A percentile compares a stretch with the other conserved stretches of the same genome.
phyloP scores from a whole-genome alignment of 2,797 vertebrate species.

The Leucoraja ocellata region DNA sequence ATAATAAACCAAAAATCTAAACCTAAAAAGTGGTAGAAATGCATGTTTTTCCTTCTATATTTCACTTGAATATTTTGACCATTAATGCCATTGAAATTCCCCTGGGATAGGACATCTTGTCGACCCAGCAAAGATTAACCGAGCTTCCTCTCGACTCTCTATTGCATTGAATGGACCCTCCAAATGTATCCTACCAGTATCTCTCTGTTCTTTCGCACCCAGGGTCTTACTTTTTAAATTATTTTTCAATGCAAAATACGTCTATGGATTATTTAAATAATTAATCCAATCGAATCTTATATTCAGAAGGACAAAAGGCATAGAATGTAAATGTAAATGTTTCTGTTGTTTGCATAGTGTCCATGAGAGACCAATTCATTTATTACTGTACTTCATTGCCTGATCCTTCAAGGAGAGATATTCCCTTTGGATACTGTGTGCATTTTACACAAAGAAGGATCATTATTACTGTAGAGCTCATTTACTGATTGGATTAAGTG shows the following conservation, averaged over 20 bases:
- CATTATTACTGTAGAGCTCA: not conserved
- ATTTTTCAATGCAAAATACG: not conserved
- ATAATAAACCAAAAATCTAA: too few relatives aligned
- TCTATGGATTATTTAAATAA: not conserved
- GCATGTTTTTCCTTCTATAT: too few relatives aligned
- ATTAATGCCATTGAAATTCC: not conserved
- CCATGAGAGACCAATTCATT: slow-evolving; percentile 2
- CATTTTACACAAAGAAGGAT: not conserved
- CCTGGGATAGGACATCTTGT: not conserved
- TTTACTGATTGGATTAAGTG: not conserved
- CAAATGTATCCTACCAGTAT: not conserved
- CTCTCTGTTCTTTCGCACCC: not conserved
- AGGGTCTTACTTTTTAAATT: not conserved
- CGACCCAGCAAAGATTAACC: too few relatives aligned
- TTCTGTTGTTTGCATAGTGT: not conserved
- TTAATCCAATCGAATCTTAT: not conserved
- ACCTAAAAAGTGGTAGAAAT: too few relatives aligned
- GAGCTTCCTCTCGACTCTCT: not conserved
- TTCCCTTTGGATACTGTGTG: not conserved
- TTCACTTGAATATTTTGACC: not conserved
- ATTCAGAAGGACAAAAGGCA: not conserved
- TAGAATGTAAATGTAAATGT: not conserved
- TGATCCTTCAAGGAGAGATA: not conserved
- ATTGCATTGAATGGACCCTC: not conserved
- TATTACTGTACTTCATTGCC: not conserved